Evolutionary conservation across 2,797 vertebrate genomes (phyloP), one percentile per base, ranked within the genome.

Genomic region (Vultur gryphus): DNA sequence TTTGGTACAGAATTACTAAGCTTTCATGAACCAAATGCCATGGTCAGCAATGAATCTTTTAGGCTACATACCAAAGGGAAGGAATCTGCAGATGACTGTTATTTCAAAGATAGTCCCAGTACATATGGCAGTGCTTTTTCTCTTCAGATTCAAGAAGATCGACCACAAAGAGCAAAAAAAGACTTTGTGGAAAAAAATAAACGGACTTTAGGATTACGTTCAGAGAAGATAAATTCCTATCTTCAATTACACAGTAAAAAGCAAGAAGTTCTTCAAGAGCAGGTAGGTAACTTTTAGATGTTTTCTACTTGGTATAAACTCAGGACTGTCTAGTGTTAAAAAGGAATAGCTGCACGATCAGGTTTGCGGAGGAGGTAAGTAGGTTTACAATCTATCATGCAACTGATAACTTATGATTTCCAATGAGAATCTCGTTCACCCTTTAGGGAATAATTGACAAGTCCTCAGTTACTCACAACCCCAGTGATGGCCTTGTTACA

Each of bases 151-250:
- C 91, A 67, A 7, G 69, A 81, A 69, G 54, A 25, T 33, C 84
- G 8, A 28, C 61, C 89, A 54, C 96, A 46, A 64, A 97, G 76
- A 79, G 70, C 43, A n/a, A 97, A 73, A 48, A 97, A 97, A 54
- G 96, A 99, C 95, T 98, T 99, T 58, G 98, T 99, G 62, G 97
- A 98, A 81, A 98, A 97, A 41, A 99, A 99, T 95, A 99, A 98
- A 89, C 70, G 20, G 81, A 99, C 99, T 33, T 97, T 99, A 94
- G 99, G 99, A 4, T 84, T 98, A 18, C 97, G 57, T 16, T 44
- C 76, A 28, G 95, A 84, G 52, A 98, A 97, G 86, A 76, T 16
- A 9, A 97, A 97, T 71, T 99, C 99, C 20, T 99, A 99, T 12
- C 97, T 98, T 39, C 97, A 96, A 26, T 93, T 96, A 46, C 97